Percentiles rank a stretch among this genome's conserved stretches.
These are phyloP conservation scores for Notothenia coriiceps DNA, from an alignment of 2,113 vertebrate species.

Conservation along the genomic window DNA sequence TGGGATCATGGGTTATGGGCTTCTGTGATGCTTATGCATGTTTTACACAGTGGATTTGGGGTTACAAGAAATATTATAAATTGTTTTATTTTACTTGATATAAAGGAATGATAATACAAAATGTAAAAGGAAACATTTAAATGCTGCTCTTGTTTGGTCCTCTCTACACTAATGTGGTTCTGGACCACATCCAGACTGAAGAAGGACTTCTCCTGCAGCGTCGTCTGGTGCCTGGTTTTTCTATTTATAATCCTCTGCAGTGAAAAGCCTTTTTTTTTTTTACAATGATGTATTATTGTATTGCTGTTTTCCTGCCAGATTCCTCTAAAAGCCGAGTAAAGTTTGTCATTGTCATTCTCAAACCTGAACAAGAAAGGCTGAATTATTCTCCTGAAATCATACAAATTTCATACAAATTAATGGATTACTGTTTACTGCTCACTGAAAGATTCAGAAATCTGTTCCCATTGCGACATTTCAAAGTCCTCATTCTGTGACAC, in stretches of 20 bases:
- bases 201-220: slow-evolving; percentile 15
- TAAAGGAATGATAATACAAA: background rate
- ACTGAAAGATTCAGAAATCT: background rate
- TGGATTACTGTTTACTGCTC: background rate
- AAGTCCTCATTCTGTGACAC: background rate
- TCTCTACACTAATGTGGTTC: slow-evolving; percentile 18
- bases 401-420: background rate
- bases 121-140: slow-evolving; percentile 5
- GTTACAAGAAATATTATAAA: slow-evolving; percentile 16
- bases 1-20: slow-evolving; percentile 28
- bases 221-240: slow-evolving; percentile 3
- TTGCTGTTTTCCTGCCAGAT: background rate
- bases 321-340: background rate
- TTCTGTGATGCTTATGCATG: slow-evolving; percentile 15
- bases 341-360: slow-evolving; percentile 9
- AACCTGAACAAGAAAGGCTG: background rate
- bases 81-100: background rate
- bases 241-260: slow-evolving; percentile 22
- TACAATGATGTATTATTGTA: slow-evolving; percentile 1
- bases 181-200: slow-evolving; percentile 40
- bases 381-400: background rate
- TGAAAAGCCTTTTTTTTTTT: slow-evolving; percentile 19
- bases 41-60: background rate
- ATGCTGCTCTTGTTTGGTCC: slow-evolving; percentile 11
- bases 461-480: background rate